A percentile compares a stretch with the other conserved stretches of the same genome.
Evolutionary conservation across 2,797 vertebrate species (phyloP).

Genomic region (Benthosema pterotum): DNA sequence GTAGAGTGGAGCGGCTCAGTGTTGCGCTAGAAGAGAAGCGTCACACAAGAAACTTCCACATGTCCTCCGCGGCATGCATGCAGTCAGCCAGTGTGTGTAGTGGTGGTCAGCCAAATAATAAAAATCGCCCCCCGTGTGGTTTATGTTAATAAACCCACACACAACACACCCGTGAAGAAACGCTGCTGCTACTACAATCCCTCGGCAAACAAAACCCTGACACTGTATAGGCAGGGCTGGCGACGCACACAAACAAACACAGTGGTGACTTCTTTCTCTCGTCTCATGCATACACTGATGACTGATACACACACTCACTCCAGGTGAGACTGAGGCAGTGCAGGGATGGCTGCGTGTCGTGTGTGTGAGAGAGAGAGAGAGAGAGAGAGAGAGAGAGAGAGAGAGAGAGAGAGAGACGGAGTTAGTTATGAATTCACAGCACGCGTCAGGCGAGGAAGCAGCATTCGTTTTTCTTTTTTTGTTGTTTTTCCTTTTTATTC

Average conservation of each 20-base stretch:
- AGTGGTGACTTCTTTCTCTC: too few species aligned
- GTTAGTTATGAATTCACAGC: slow-evolving; percentile 70
- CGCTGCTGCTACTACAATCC: slow-evolving; percentile 39
- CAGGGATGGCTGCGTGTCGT: background rate
- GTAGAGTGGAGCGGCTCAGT: too few species aligned
- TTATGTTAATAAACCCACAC: slow-evolving; percentile 15
- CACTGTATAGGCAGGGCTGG: too few species aligned
- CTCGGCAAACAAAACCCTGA: slow-evolving; percentile 36
- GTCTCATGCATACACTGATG: slow-evolving; percentile 21
- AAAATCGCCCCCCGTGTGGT: slow-evolving; percentile 46
- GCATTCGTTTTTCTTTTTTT: slow-evolving; percentile 22
- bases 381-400: too few species aligned
- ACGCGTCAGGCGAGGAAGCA: slow-evolving; percentile 62
- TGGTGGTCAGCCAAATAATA: too few species aligned
- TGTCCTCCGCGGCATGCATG: slow-evolving; percentile 70
- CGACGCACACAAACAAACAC: slow-evolving; percentile 18
- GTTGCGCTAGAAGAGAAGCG: too few species aligned
- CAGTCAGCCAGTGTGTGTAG: slow-evolving; percentile 47
- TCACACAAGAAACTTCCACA: slow-evolving; percentile 76
- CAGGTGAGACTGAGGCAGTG: slow-evolving; percentile 63
- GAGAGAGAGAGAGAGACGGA: too few species aligned
- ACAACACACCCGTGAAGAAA: slow-evolving; percentile 29
- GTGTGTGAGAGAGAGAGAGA: too few species aligned
- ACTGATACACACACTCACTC: slow-evolving; percentile 31
- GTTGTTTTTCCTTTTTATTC: background rate